These are phyloP conservation scores for Sphaeridia pumilis DNA, from an alignment of 2,888 invertebrate genomes.

Conservation along the genomic window DNA sequence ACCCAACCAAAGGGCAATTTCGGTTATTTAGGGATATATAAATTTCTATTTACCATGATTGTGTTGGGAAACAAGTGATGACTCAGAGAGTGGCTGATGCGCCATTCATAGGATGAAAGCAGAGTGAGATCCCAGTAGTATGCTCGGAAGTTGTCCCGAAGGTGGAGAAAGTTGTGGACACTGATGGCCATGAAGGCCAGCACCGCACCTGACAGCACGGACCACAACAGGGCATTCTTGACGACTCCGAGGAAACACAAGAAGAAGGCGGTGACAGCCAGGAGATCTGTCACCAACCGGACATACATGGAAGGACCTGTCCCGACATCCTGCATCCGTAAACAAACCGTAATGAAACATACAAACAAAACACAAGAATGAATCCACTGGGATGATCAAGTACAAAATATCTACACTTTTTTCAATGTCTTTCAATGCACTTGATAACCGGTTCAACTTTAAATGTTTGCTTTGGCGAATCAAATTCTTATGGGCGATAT, in stretches of 20 bases:
- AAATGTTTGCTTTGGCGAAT: no score
- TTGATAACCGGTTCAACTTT: no score
- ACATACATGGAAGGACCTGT: constrained; percentile 28
- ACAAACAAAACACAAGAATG: no score
- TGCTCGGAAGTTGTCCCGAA: constrained; percentile 36
- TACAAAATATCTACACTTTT: no score
- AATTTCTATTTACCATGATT: constrained; percentile 29
- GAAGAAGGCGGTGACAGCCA: constrained; percentile 24
- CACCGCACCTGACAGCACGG: constrained; percentile 28
- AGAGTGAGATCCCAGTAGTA: constrained; percentile 36
- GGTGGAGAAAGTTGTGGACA: constrained; percentile 38
- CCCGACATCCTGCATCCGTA: constrained; percentile 33
- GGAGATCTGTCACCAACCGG: constrained; percentile 28
- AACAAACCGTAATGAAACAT: no score
- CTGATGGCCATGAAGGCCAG: constrained; percentile 29
- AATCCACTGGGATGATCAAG: no score
- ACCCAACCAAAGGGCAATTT: no score
- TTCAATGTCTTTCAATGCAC: no score
- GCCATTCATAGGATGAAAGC: constrained; percentile 37
- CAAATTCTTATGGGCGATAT: no score
- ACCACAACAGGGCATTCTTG: constrained; percentile 19
- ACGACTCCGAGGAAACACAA: constrained; percentile 21
- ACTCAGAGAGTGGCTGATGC: constrained; percentile 37
- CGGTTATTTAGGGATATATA: no score
- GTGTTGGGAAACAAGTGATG: constrained; percentile 38